Evolutionary conservation across 1,140 invertebrate species (phyloP).

Genomic region (Phymorhynchus buccinoides): DNA sequence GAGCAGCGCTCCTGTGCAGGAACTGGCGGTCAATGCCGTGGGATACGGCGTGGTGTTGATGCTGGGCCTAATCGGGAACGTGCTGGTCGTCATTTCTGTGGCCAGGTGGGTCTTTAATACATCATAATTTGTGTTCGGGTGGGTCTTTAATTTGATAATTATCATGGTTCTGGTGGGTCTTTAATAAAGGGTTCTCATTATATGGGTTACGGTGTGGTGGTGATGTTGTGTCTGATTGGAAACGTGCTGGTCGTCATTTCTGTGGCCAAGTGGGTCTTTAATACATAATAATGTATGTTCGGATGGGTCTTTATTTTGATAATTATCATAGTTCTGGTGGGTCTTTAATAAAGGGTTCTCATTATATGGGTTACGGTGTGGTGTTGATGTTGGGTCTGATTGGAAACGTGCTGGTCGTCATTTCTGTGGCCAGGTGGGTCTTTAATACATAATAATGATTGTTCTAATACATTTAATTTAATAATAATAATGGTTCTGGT

Average conservation of each 20-base stretch:
- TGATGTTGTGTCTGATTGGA: slow-evolving; percentile 79
- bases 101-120: too few species aligned
- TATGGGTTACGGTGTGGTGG: slow-evolving; percentile 80
- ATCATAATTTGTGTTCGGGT: too few species aligned
- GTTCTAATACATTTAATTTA: too few species aligned
- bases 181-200: too few species aligned
- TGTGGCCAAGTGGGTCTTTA: slow-evolving; percentile 72
- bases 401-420: slow-evolving; percentile 79
- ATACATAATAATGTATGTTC: too few species aligned
- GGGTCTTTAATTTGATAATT: too few species aligned
- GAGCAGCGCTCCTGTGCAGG: slow-evolving; percentile 60
- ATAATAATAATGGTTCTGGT: too few species aligned
- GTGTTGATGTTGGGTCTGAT: slow-evolving; percentile 79
- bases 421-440: slow-evolving; percentile 75
- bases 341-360: too few species aligned
- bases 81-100: slow-evolving; percentile 78
- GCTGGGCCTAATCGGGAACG: slow-evolving; percentile 79
- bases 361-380: slow-evolving; percentile 79
- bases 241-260: slow-evolving; percentile 79
- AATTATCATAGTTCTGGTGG: too few species aligned
- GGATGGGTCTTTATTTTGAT: too few species aligned
- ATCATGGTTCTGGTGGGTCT: too few species aligned
- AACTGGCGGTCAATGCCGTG: slow-evolving; percentile 78
- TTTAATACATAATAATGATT: too few species aligned
- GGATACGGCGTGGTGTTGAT: slow-evolving; percentile 80